phyloP scores from a whole-genome alignment of 2,797 vertebrate species.

The Helicolenus hilgendorfi region DNA sequence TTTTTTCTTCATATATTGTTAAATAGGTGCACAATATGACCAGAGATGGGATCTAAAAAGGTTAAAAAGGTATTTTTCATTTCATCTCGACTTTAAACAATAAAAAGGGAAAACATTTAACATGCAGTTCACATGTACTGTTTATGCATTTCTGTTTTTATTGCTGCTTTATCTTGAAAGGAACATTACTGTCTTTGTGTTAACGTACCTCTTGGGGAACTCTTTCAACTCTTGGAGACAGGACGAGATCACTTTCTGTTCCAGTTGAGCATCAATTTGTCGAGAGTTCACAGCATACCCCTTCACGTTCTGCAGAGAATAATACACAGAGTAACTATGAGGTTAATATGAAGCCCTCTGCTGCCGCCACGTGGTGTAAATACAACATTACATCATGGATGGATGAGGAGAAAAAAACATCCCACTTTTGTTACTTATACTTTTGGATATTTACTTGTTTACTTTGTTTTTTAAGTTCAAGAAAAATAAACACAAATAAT shows the following conservation, averaged over 20 bases:
- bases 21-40: too few species aligned
- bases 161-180: neutral
- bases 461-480: neutral
- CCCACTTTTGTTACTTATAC: neutral
- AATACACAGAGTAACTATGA: rapidly evolving
- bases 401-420: neutral
- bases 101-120: neutral
- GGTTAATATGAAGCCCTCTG: neutral
- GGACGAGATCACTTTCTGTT: conserved; percentile 78
- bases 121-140: too few species aligned
- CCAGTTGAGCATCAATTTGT: conserved; percentile 88
- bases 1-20: too few species aligned
- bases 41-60: too few species aligned
- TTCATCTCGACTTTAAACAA: too few species aligned
- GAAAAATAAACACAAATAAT: neutral
- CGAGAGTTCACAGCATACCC: conserved; percentile 64
- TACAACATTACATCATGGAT: rapidly evolving
- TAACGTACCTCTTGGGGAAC: conserved; percentile 90
- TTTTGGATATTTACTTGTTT: neutral
- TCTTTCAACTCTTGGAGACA: conserved; percentile 88
- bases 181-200: neutral
- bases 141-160: neutral
- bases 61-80: too few species aligned
- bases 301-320: conserved; percentile 84
- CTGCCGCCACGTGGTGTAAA: conserved; percentile 36